Evolutionary conservation across 2,113 vertebrate species (phyloP).

Genomic region (Zeus faber): DNA sequence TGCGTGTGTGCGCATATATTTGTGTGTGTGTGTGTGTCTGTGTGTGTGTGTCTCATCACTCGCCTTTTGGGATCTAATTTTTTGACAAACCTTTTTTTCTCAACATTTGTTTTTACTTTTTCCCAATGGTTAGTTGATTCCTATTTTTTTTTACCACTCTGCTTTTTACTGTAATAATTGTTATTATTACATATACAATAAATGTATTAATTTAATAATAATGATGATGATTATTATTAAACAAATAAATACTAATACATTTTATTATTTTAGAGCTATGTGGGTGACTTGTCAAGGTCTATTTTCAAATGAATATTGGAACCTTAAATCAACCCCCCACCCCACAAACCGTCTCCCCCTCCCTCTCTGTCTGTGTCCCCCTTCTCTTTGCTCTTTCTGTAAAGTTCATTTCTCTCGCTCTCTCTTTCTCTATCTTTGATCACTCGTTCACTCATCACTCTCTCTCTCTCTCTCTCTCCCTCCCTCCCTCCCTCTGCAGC

Average conservation of each 20-base stretch:
- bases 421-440: conserved; percentile 1
- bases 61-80: too few relatives aligned
- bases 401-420: background rate
- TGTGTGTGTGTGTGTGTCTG: background rate
- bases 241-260: too few relatives aligned
- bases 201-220: too few relatives aligned
- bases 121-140: conserved; percentile 16
- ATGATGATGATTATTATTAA: too few relatives aligned
- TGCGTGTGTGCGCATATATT: background rate
- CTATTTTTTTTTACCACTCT: background rate
- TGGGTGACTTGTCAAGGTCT: too few relatives aligned
- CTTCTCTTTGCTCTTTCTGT: background rate
- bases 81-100: too few relatives aligned
- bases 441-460: background rate
- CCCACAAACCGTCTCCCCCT: background rate
- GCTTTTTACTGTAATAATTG: too few relatives aligned
- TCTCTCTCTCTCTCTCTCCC: conserved; percentile 37
- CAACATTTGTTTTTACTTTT: too few relatives aligned
- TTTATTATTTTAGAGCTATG: too few relatives aligned
- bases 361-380: background rate
- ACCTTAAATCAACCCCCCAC: conserved; percentile 26
- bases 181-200: too few relatives aligned
- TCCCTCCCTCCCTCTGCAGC: conserved; percentile 67
- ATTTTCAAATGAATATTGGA: too few relatives aligned
- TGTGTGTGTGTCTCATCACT: conserved; percentile 2